A percentile compares a stretch with the other conserved stretches of the same genome.
Evolutionary conservation across 2,888 invertebrate species (phyloP).

Genomic region (Pristionchus fissidentatus): DNA sequence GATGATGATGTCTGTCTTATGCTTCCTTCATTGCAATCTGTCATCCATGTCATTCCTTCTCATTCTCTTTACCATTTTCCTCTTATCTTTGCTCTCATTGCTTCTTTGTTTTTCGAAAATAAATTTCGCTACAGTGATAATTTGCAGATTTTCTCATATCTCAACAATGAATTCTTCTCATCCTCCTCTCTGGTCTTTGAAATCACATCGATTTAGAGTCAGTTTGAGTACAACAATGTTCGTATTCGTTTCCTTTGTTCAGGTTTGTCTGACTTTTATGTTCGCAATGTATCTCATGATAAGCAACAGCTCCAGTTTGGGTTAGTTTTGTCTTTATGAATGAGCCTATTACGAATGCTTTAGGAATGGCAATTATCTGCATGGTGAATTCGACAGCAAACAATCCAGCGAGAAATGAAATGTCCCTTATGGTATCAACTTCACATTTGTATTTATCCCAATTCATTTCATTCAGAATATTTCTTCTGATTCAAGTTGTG

Average conservation of each 20-base stretch:
- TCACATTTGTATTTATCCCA: too few relatives aligned
- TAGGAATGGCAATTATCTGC: slow-evolving; percentile 7
- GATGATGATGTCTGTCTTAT: too few relatives aligned
- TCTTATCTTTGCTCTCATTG: too few relatives aligned
- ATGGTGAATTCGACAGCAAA: slow-evolving; percentile 2
- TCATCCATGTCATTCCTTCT: too few relatives aligned
- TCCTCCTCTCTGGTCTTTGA: slow-evolving; percentile 1
- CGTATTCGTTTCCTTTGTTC: neutral
- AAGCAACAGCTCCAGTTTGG: neutral
- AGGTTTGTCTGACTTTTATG: slow-evolving; percentile 1
- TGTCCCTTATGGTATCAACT: neutral
- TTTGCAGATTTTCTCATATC: too few relatives aligned
- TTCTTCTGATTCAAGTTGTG: too few relatives aligned
- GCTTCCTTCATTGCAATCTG: too few relatives aligned
- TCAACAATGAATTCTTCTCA: neutral
- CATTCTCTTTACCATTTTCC: too few relatives aligned
- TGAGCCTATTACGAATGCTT: neutral
- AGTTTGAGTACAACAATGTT: neutral
- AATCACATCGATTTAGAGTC: slow-evolving; percentile 27
- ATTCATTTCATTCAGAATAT: too few relatives aligned
- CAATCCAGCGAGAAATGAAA: neutral
- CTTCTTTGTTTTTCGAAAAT: too few relatives aligned
- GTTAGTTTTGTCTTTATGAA: neutral
- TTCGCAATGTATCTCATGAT: slow-evolving; percentile 23
- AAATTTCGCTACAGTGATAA: too few relatives aligned